Conservation (phyloP, 92 coral and sea anemone genomes). For the Phenganax marumi region DNA sequence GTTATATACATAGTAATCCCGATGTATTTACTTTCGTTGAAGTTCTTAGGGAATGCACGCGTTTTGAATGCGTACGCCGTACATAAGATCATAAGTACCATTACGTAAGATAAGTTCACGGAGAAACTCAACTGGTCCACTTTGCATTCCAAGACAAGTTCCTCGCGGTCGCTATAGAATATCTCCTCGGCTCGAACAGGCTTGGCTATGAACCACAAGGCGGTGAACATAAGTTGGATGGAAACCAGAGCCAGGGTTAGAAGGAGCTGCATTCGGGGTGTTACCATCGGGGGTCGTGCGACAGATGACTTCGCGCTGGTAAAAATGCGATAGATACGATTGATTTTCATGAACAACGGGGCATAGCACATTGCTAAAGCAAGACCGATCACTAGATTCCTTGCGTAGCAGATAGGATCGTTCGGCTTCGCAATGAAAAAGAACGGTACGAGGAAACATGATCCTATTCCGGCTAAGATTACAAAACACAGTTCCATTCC, state of each 20-base stretch:
- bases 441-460: constrained; percentile 29
- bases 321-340: constrained; percentile 88
- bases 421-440: constrained; percentile 33
- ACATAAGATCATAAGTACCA: constrained; percentile 28
- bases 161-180: constrained; percentile 43
- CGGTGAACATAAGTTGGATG: constrained; percentile 71
- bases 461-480: constrained; percentile 23
- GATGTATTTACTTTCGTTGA: constrained; percentile 37
- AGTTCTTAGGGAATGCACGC: constrained; percentile 29
- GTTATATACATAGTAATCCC: constrained; percentile 28
- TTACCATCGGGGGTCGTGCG: constrained; percentile 76
- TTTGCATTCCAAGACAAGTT: constrained; percentile 28
- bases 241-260: constrained; percentile 74
- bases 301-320: constrained; percentile 78
- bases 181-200: constrained; percentile 62
- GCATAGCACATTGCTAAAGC: constrained; percentile 72
- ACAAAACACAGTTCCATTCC: constrained; percentile 68
- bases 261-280: constrained; percentile 76
- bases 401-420: constrained; percentile 29
- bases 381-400: constrained; percentile 33
- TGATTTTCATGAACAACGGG: constrained; percentile 84
- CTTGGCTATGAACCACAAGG: constrained; percentile 75
- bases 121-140: constrained; percentile 35
- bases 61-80: constrained; percentile 40
- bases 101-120: constrained; percentile 31